Evolutionary conservation across 2,113 vertebrate species (phyloP).

Genomic region (Oreochromis tanganicae): DNA sequence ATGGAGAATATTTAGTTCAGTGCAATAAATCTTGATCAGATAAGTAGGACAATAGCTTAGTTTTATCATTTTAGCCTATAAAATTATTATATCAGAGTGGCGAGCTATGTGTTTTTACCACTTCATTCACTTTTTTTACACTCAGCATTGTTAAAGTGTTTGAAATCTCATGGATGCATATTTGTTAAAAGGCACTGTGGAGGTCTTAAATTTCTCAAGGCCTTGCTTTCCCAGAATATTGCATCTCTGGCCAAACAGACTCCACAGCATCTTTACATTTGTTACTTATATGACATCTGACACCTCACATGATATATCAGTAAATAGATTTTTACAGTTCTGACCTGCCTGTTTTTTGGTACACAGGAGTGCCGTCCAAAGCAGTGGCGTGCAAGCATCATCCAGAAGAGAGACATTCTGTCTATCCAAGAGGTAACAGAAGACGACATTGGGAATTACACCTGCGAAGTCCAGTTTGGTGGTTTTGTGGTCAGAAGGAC

Average conservation of each 20-base stretch:
- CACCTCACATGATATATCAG: background rate
- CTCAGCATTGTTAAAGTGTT: background rate
- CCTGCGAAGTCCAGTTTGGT: constrained; percentile 91
- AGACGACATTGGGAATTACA: constrained; percentile 98
- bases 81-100: constrained; percentile 5
- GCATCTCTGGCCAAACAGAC: background rate
- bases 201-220: background rate
- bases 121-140: constrained; percentile 4
- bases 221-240: background rate
- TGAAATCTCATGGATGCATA: background rate
- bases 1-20: constrained; percentile 51
- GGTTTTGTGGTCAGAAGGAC: constrained; percentile 91
- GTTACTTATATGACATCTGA: background rate
- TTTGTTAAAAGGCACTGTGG: background rate
- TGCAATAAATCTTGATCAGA: constrained; percentile 61
- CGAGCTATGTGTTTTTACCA: background rate
- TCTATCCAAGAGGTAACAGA: constrained; percentile 91
- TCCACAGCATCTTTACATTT: background rate
- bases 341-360: background rate
- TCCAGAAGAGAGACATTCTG: constrained; percentile 84
- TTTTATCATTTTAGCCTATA: constrained; percentile 35
- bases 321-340: background rate
- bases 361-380: constrained; percentile 73
- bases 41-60: constrained; percentile 38
- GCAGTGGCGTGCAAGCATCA: constrained; percentile 84